Percentiles rank a stretch among this genome's conserved stretches.
Evolutionary conservation across 2,113 vertebrate species (phyloP).

Genomic region (Narcine bancroftii): DNA sequence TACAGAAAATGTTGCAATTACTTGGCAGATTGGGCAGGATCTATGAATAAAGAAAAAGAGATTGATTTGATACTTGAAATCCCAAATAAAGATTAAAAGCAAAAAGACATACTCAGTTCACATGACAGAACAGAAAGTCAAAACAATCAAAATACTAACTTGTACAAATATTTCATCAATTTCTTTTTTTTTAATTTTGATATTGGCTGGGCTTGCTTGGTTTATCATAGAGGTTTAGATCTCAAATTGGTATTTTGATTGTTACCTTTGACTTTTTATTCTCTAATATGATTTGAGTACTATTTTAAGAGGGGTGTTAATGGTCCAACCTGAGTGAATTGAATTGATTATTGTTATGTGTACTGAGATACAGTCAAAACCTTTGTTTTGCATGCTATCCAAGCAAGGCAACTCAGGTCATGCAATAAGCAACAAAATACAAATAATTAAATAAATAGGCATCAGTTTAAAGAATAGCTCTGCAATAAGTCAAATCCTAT

Average conservation of each 20-base stretch:
- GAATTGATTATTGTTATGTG: too few species aligned
- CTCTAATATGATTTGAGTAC: not conserved
- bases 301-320: not conserved
- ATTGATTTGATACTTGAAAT: not conserved
- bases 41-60: too few species aligned
- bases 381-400: too few species aligned
- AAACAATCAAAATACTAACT: not conserved
- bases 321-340: too few species aligned
- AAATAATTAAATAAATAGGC: too few species aligned
- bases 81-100: not conserved
- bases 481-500: too few species aligned
- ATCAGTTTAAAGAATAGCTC: too few species aligned
- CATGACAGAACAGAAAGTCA: not conserved
- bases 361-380: too few species aligned
- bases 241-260: not conserved
- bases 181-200: not conserved
- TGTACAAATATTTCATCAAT: not conserved
- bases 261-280: not conserved
- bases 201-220: not conserved
- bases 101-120: not conserved
- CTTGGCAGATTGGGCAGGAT: too few species aligned
- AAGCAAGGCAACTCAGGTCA: too few species aligned
- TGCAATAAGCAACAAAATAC: too few species aligned
- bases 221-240: not conserved
- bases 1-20: too few species aligned